Evolutionary conservation across 2,888 invertebrate genomes (phyloP), one percentile per base, ranked within the genome.

Genomic region (Polyommatus icarus): DNA sequence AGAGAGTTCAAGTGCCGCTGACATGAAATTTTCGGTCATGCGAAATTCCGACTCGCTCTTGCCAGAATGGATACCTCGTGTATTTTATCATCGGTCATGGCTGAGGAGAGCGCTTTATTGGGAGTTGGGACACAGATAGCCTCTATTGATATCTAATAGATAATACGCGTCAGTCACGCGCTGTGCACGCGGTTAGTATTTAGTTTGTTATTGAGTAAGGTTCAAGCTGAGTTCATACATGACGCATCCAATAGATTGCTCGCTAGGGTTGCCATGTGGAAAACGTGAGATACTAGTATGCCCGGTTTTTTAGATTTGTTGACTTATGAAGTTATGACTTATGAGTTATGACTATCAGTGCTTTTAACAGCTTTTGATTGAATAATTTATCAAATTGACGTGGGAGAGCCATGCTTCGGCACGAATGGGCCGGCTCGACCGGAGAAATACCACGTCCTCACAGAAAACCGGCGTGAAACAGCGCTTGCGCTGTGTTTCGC

Each of bases 71-170:
- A 67, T 18, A 67, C 67, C 6, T 67, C 67, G 29, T 18, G 18
- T 67, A 67, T 67, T 29, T 32, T 67, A 32, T 67, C 67, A 67
- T 20, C 20, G 20, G 8, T 10, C 29, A 67, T 29, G 46, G 46
- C n/a, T 40, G 40, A 73, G 40, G 36, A n/a, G 20, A 36, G n/a
- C 40, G n/a, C 20, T 15, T 73, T 73, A 46, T 46, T 46, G 4
- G 36, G 36, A 46, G 46, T 46, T 46, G 46, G 46, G 54, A 12
- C 50, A 54, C 29, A 29, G 75, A 75, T 54, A 54, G 75, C 75
- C 75, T 75, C 18, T 75, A 75, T 72, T 40, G 72, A 72, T 72
- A 72, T 75, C 50, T 72, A 6, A 20, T 46, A 72, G 20, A 72
- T 46, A 73, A 73, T 46, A 36, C 18, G 73, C 20, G 1, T n/a